Base-by-base conservation (phyloP, 2,888 invertebrate genomes). In the Lepidocyrtinus sp. region DNA sequence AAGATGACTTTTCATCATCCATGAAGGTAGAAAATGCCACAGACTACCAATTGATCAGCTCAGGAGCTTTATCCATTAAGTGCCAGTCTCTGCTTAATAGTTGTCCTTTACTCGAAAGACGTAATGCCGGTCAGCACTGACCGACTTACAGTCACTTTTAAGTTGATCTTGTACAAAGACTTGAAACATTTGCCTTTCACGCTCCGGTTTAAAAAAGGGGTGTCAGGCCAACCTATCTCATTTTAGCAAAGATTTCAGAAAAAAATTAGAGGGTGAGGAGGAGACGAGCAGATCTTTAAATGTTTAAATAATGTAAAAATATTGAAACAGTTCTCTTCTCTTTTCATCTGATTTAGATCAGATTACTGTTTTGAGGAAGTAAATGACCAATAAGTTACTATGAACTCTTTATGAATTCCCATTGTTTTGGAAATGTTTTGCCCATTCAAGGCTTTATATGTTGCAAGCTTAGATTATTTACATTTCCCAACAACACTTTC, bases 141-240 rank as follows among this genome's bases (percentile, higher is more conserved):
- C 36, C 36, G 36, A 36, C 36, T 36, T 12, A 36, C 12, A 12
- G n/a, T 64, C 19, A 25, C 7, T 45, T 64, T 74, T 64, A 64
- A 70, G 71, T 63, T 75, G 80, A 75, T 80, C 75, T 80, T 80
- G 80, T 75, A 80, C 80, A 75, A 80, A 80, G 80, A 75, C 75
- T 80, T 80, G 69, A 22, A 64, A 3, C 15, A 27, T n/a, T 59
- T 70, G 76, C 55, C 45, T 55, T 63, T 45, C 21, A 25, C 27
- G n/a, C 45, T 3, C 24, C 1, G 1, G 22, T 25, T 22, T 15
- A 36, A 26, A 62, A 25, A n/a, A 75, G 65, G 64, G 22, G 55
- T 15, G 55, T 17, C 55, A n/a, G 63, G 78, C 55, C 22, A 50
- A 63, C 15, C 59, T 73, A 78, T 78, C 78, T 78, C 78, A 78